Conservation (phyloP, 2,113 vertebrate genomes). For the Sinocyclocheilus anophthalmus region DNA sequence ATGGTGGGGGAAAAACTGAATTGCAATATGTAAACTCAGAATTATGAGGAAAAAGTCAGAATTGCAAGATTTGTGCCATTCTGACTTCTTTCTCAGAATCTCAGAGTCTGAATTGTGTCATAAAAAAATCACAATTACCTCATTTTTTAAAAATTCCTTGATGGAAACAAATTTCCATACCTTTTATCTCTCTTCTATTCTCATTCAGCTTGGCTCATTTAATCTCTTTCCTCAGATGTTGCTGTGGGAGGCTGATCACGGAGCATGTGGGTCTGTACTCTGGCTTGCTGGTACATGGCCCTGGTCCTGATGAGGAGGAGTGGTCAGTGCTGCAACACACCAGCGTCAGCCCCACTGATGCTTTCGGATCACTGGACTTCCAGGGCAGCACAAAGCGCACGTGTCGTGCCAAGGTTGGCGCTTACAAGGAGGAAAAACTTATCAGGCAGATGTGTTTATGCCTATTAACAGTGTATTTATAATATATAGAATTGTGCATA, state of each 20-base stretch:
- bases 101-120: too few relatives aligned
- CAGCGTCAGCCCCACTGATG: slow-evolving; percentile 83
- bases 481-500: neutral
- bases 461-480: neutral
- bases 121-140: neutral
- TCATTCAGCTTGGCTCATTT: neutral
- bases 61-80: too few relatives aligned
- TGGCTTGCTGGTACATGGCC: slow-evolving; percentile 65
- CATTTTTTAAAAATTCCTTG: neutral
- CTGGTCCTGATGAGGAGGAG: slow-evolving; percentile 62
- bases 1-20: too few relatives aligned
- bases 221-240: slow-evolving; percentile 77
- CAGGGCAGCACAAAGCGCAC: slow-evolving; percentile 86
- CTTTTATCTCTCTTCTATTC: neutral
- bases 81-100: too few relatives aligned
- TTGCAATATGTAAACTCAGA: too few relatives aligned
- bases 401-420: slow-evolving; percentile 87
- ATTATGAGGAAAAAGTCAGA: neutral
- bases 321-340: slow-evolving; percentile 90
- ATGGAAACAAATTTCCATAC: neutral
- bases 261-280: slow-evolving; percentile 81
- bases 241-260: slow-evolving; percentile 86
- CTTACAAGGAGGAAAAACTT: neutral
- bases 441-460: neutral
- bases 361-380: slow-evolving; percentile 92